Evolutionary conservation across 2,888 invertebrate species (phyloP).

Genomic region (Hydrotaea cyrtoneurina): DNA sequence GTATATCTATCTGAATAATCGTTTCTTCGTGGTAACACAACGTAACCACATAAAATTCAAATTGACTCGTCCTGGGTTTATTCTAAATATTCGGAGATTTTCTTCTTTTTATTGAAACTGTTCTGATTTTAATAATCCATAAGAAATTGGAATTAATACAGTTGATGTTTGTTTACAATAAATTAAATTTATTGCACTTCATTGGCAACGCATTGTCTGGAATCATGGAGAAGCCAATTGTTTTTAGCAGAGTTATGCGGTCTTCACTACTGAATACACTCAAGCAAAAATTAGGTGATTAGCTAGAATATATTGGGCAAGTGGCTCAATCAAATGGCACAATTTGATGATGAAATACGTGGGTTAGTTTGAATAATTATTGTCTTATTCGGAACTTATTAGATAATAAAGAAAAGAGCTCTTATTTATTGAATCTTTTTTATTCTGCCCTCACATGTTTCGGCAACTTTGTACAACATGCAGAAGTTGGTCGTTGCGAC

Average conservation of each 20-base stretch:
- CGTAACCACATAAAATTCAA: background rate
- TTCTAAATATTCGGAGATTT: background rate
- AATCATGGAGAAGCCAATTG: constrained; percentile 45
- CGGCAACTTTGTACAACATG: too few species aligned
- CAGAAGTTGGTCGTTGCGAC: too few species aligned
- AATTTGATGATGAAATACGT: too few species aligned
- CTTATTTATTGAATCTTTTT: too few species aligned
- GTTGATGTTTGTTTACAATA: constrained; percentile 10
- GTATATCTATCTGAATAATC: constrained; percentile 6
- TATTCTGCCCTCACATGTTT: too few species aligned
- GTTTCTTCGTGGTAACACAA: background rate
- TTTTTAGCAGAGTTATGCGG: background rate
- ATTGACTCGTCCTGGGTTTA: background rate
- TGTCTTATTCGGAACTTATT: too few species aligned
- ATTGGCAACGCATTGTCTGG: constrained; percentile 56
- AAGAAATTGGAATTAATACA: background rate
- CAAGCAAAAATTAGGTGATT: too few species aligned
- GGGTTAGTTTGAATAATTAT: too few species aligned
- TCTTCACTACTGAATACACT: background rate
- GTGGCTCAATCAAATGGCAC: too few species aligned
- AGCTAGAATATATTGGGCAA: too few species aligned
- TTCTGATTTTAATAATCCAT: background rate
- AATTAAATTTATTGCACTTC: constrained; percentile 12
- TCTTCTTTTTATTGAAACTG: background rate
- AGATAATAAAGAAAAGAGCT: too few species aligned